phyloP scores from a whole-genome alignment of 2,113 vertebrate species.

The human (Homo sapiens) region GRCh38 chr4:42523001-42523500 shows the following conservation, averaged over 20 bases:
- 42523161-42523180: background rate
- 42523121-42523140: background rate
- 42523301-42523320: background rate
- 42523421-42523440: background rate
- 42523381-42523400: background rate
- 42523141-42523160: background rate
- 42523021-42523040: background rate
- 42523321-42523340: background rate
- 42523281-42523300: background rate
- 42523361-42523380: background rate
- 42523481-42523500: background rate
- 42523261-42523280: background rate
- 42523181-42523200: background rate
- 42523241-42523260: background rate
- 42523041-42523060: background rate
- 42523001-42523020: rapidly evolving
- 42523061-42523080: background rate
- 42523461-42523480: background rate
- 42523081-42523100: background rate
- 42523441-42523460: background rate
- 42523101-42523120: too few species aligned
- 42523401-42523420: background rate
- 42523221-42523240: background rate
- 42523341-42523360: background rate
- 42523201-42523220: background rate